These are phyloP conservation scores for Conger conger DNA, from an alignment of 2,113 vertebrate genomes.

Conservation along the genomic window DNA sequence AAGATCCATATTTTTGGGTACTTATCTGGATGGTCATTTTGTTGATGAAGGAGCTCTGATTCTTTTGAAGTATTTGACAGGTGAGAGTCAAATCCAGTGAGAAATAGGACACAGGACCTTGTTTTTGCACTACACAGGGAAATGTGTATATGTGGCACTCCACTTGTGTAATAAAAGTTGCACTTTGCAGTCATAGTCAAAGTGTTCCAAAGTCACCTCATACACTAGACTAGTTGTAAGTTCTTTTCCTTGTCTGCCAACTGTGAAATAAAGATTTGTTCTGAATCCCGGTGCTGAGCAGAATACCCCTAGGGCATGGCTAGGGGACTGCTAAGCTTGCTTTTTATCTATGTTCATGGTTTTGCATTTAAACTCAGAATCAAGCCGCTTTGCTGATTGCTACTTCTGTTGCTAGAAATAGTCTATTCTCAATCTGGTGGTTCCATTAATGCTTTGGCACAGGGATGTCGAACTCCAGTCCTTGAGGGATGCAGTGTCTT, in stretches of 20 bases:
- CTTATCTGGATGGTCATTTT: not conserved
- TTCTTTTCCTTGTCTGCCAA: not conserved
- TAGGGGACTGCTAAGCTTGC: not conserved
- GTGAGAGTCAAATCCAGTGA: constrained; percentile 48
- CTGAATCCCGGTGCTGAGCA: not conserved
- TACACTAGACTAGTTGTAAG: not conserved
- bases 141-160: not conserved
- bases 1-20: not conserved
- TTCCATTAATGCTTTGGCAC: not conserved
- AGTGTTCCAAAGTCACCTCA: not conserved
- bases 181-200: constrained; percentile 12
- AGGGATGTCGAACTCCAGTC: too few species aligned
- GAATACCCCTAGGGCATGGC: not conserved
- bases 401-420: not conserved
- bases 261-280: not conserved
- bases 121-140: constrained; percentile 18
- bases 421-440: not conserved
- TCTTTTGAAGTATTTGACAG: constrained; percentile 53
- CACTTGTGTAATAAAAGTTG: constrained; percentile 5
- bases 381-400: not conserved
- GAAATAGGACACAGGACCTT: not conserved
- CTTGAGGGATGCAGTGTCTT: too few species aligned
- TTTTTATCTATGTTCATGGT: not conserved
- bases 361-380: not conserved
- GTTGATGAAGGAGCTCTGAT: not conserved